Base-by-base conservation (phyloP, 2,888 invertebrate species). In the Heliconius cydno region DNA sequence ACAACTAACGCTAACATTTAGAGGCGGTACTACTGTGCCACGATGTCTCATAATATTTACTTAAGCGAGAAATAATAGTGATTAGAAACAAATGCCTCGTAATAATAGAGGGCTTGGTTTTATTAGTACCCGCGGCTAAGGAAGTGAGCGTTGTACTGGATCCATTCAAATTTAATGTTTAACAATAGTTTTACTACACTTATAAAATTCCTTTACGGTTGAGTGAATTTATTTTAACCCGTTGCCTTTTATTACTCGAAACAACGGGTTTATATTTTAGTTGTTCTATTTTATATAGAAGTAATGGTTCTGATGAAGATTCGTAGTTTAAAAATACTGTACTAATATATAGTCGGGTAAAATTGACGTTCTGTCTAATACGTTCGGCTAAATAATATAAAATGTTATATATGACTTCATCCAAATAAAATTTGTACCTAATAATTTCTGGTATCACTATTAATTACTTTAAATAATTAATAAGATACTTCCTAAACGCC, bases 131-230 rank as follows among this genome's bases (percentile, higher is more conserved):
- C 6, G 41, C n/a, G 41, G 41, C 38, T 25, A 38, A 38, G 68
- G 68, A 68, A 68, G 68, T 68, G n/a, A 68, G 25, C 70, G 70
- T 52, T 30, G 10, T 22, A 72, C 52, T 72, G 72, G 30, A 9
- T 52, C 72, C 10, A 72, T 72, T 30, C 72, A 52, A 72, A 72
- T 57, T 70, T 28, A 30, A 57, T 30, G 72, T 12, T 10, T 72
- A 72, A 72, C 72, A 72, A 72, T 57, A 72, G 52, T 72, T 72
- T 72, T 72, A 71, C 28, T 52, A 52, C 52, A 46, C 46, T 52
- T 71, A 52, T 72, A 57, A 57, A 57, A 57, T 30, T 72, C 30
- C 13, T 22, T 52, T 71, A 28, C 6, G 22, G 28, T 28, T 71
- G 19, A 71, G 71, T 71, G 12, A 46, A 71, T 71, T 25, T 71